A percentile compares a stretch with the other conserved stretches of the same genome.
Evolutionary conservation across 2,113 vertebrate species (phyloP).

Genomic region (Xenotilapia leptura): DNA sequence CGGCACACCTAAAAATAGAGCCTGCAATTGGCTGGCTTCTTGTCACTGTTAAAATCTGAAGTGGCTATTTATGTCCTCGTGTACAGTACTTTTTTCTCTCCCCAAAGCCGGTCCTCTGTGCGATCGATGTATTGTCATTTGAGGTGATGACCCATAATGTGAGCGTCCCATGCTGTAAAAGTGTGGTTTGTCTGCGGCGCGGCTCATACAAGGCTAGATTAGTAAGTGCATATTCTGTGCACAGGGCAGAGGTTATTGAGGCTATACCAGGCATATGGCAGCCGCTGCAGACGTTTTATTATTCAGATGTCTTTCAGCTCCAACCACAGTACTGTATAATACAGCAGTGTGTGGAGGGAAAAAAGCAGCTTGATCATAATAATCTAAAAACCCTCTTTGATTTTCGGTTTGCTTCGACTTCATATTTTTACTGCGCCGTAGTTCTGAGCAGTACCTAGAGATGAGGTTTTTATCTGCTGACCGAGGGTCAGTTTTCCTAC

Average conservation of each 20-base stretch:
- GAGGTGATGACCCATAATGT: constrained; percentile 39
- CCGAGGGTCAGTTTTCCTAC: not conserved
- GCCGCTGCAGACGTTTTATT: constrained; percentile 6
- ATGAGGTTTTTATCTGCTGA: not conserved
- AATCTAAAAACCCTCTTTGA: constrained; percentile 2
- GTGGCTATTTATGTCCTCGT: constrained; percentile 37
- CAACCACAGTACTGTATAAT: not conserved
- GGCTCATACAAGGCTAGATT: constrained; percentile 33
- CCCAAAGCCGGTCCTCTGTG: not conserved
- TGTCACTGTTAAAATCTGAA: constrained; percentile 60
- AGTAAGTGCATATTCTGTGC: constrained; percentile 20
- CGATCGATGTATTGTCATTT: constrained; percentile 39
- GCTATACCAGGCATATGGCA: constrained; percentile 24
- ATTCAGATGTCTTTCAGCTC: constrained; percentile 34
- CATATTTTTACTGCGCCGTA: not conserved
- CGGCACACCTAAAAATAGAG: constrained; percentile 68
- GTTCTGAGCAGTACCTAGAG: not conserved
- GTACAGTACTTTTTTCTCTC: not conserved
- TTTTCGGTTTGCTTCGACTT: not conserved
- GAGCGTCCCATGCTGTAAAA: constrained; percentile 18
- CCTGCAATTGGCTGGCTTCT: constrained; percentile 51
- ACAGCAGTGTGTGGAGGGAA: not conserved
- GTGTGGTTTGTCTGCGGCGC: constrained; percentile 30
- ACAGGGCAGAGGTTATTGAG: constrained; percentile 43
- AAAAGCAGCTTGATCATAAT: constrained; percentile 28